Conservation (phyloP, 2,797 vertebrate genomes). For the Rhyacichthys aspro region DNA sequence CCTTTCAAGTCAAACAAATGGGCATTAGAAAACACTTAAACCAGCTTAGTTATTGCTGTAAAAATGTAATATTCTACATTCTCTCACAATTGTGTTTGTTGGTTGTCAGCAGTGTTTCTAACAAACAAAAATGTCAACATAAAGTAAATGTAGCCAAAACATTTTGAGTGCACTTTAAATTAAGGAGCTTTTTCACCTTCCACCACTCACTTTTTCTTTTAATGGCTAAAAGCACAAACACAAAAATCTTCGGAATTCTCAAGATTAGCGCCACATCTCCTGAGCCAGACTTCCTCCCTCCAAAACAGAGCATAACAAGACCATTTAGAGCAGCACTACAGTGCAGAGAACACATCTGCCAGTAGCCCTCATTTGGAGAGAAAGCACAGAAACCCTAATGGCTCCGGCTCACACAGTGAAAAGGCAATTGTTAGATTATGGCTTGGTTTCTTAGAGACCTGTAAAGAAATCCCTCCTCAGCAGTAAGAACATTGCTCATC, state of each 20-base stretch:
- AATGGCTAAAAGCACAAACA: slow-evolving; percentile 11
- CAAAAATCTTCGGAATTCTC: slow-evolving; percentile 10
- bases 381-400: slow-evolving; percentile 45
- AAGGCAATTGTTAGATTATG: slow-evolving; percentile 49
- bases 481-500: slow-evolving; percentile 36
- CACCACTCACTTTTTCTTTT: not conserved
- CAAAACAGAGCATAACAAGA: slow-evolving; percentile 36
- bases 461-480: slow-evolving; percentile 49
- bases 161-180: not conserved
- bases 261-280: slow-evolving; percentile 24
- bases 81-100: too few relatives aligned
- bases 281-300: slow-evolving; percentile 15
- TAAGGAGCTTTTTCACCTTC: not conserved
- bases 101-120: too few relatives aligned
- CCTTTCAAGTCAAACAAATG: too few relatives aligned
- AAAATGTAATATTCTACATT: too few relatives aligned
- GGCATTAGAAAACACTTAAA: too few relatives aligned
- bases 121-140: not conserved
- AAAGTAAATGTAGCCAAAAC: not conserved
- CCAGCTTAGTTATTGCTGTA: too few relatives aligned
- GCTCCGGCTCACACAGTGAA: slow-evolving; percentile 36
- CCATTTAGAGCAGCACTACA: slow-evolving; percentile 34
- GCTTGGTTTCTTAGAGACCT: slow-evolving; percentile 39
- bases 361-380: slow-evolving; percentile 45
- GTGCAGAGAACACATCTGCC: slow-evolving; percentile 37